phyloP scores from a whole-genome alignment of 2,797 vertebrate genomes.

The Valencia hispanica region DNA sequence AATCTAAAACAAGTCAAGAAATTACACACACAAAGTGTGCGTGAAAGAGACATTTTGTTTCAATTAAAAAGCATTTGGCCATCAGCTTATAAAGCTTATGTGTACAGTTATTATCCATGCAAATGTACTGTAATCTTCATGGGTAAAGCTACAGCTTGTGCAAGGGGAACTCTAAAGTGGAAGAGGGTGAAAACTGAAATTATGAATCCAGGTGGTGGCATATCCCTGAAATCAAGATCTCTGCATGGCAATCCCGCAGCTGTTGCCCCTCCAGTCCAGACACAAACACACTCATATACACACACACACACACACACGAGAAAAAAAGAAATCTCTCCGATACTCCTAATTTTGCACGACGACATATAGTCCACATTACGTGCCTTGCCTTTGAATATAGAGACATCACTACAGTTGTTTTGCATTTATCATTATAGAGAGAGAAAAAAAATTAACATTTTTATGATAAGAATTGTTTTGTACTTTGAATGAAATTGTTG shows the following conservation, averaged over 20 bases:
- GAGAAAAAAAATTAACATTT: conserved; percentile 92
- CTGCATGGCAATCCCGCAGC: conserved; percentile 89
- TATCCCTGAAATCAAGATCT: conserved; percentile 83
- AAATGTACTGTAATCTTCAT: conserved; percentile 76
- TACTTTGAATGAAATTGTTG: conserved; percentile 98
- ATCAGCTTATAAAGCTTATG: conserved; percentile 89
- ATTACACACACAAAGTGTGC: conserved; percentile 85
- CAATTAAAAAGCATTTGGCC: conserved; percentile 87
- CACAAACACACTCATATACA: conserved; percentile 52
- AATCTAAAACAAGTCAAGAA: conserved; percentile 66
- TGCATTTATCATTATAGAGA: conserved; percentile 98
- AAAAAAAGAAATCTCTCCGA: conserved; percentile 88
- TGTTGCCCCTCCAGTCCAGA: conserved; percentile 90
- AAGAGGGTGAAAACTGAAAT: conserved; percentile 65
- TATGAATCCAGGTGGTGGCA: conserved; percentile 83
- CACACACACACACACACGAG: conserved; percentile 29
- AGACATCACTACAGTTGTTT: conserved; percentile 99
- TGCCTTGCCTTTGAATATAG: conserved; percentile 99
- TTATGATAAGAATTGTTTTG: conserved; percentile 99
- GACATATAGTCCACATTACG: conserved; percentile 99
- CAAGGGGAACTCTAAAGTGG: conserved; percentile 76
- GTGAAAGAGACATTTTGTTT: conserved; percentile 77
- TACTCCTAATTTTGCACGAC: conserved; percentile 99
- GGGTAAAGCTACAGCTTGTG: conserved; percentile 85
- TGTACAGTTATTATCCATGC: conserved; percentile 87